Evolutionary conservation across 1,140 invertebrate species (phyloP).

Genomic region (Heliothis virescens): DNA sequence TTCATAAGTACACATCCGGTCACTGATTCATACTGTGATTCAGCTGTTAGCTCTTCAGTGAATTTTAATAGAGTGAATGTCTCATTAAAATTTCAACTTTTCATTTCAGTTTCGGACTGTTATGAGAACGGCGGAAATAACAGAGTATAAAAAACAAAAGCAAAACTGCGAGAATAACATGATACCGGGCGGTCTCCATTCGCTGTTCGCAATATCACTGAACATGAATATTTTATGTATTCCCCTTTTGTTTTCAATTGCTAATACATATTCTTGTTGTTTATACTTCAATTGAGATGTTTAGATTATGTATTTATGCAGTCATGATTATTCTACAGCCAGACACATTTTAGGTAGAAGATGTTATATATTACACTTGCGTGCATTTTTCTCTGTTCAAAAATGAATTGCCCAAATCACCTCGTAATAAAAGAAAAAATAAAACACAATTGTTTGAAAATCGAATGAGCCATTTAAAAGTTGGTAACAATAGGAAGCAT

Average conservation of each 20-base stretch:
- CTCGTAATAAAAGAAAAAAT: not conserved
- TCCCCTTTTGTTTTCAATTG: constrained; percentile 35
- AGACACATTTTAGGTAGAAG: no score
- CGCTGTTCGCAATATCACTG: constrained; percentile 18
- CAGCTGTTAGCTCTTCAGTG: not conserved
- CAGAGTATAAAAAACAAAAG: constrained; percentile 9
- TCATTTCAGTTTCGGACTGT: constrained; percentile 15
- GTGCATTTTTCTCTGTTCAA: no score
- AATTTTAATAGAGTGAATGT: constrained; percentile 19
- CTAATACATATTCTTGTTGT: constrained; percentile 1
- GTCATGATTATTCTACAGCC: no score
- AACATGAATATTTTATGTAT: constrained; percentile 27
- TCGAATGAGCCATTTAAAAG: constrained; percentile 41
- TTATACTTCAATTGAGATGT: not conserved
- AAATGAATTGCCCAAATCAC: not conserved
- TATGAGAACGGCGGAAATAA: not conserved
- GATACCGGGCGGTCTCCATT: not conserved
- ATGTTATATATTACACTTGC: no score
- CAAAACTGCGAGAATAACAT: constrained; percentile 18
- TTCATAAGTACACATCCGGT: constrained; percentile 35
- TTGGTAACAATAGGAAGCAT: constrained; percentile 63
- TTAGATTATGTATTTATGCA: not conserved
- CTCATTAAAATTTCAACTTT: constrained; percentile 36
- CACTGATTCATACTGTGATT: constrained; percentile 29
- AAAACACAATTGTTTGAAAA: constrained; percentile 37